Evolutionary conservation across 1,140 invertebrate genomes (phyloP), one percentile per base, ranked within the genome.

Genomic region (Saxidomus purpurata): DNA sequence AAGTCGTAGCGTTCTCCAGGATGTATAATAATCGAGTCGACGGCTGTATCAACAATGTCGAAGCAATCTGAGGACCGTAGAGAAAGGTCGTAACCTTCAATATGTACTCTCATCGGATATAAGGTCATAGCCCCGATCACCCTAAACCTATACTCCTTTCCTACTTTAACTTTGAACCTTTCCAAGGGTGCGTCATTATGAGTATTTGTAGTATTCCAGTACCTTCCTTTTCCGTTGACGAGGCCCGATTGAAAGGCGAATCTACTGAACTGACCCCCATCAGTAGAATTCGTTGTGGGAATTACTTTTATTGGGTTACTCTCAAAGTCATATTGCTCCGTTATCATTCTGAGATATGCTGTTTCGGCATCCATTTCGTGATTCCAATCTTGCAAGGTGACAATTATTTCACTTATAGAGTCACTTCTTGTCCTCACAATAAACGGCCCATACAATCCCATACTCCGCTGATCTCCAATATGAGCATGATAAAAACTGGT

Each of bases 1-100:
- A 99, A 98, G 93, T 98, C 98, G 93, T 98, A 98, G 71, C 98
- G 95, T 94, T 98, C 98, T 0, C 98, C 98, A 0, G 91, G 90
- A 74, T 90, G 86, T 17, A 93, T 86, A 22, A 91, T 77, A 40
- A 93, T 52, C 8, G 71, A 88, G 13, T 92, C 79, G 17, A 90
- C 83, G 96, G 97, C 96, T 81, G 98, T 95, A 1, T 98, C 97
- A 93, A 97, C 96, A 81, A 98, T 94, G 89, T 98, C 97, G 91
- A 97, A 97, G 25, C 98, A 98, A 95, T 99, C 98, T 19, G 97
- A 97, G 52, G 97, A 97, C 47, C 98, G 97, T 6, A 98, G 96
- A 0, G 15, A 43, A 19, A 90, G 22, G 25, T 17, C 47, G 36
- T 79, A 25, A 22, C 61, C 59, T 90, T 98, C 98, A 13, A 98